Base-by-base conservation (phyloP, 1,140 invertebrate species). In the Matsumurasca onukii region DNA sequence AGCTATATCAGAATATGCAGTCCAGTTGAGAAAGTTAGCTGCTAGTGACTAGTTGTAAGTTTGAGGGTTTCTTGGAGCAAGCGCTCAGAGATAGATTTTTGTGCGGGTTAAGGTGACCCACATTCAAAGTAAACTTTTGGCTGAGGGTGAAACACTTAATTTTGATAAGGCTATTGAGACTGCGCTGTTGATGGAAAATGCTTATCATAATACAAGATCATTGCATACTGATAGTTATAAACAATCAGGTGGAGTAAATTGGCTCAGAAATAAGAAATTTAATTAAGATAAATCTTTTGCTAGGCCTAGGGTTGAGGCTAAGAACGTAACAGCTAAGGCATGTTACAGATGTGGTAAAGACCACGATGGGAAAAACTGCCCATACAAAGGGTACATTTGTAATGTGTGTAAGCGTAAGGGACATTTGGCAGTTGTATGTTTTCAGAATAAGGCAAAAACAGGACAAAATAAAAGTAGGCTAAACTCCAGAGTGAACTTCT, bases 81-180 rank as follows among this genome's bases (percentile, higher is more conserved):
- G 49, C 49, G n/a, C 49, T 51, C 49, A 17, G 49, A 12, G 49
- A 51, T 20, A 5, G 49, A 22, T 51, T 51, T 5, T 5, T 51
- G 3, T 51, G 49, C 24, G 49, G 49, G n/a, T 3, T 51, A 20
- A 51, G 49, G 5, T 12, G n/a, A 20, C 5, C 5, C n/a, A 5
- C 5, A 51, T 51, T 51, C 49, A 51, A n/a, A 51, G 49, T 3
- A 51, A 51, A 51, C 49, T 51, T 51, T 51, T 51, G 24, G n/a
- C 49, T 9, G 49, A 51, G n/a, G 49, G n/a, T 45, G 34, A 45
- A 45, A 12, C 34, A 17, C 34, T 45, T 45, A 45, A 9, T 45
- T 45, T 45, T 45, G 34, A 45, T 45, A 45, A 45, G 34, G 34
- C 34, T 9, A 45, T 45, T 45, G 34, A 45, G 17, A 17, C 34